These are phyloP conservation scores for Glandiceps talaboti DNA, from an alignment of 53 echinoderm and acorn worm genomes.

Conservation along the genomic window DNA sequence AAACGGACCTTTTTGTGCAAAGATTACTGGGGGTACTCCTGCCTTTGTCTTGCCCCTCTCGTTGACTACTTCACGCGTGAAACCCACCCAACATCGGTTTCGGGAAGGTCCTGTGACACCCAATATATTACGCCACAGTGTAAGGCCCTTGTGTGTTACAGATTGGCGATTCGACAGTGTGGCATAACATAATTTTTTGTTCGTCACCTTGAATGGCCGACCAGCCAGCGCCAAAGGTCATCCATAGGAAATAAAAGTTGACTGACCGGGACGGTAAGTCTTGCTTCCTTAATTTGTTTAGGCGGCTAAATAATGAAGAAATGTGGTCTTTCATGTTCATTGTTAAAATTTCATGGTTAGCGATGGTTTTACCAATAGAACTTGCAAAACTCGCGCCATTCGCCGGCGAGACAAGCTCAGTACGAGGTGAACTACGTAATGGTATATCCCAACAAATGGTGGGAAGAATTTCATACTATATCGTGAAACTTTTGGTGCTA, in stretches of 20 bases:
- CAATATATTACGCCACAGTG: not conserved
- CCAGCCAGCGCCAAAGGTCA: slow-evolving; percentile 42
- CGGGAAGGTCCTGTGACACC: not conserved
- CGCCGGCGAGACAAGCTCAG: not conserved
- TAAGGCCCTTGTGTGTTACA: not conserved
- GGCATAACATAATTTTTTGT: slow-evolving; percentile 22
- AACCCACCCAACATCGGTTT: slow-evolving; percentile 1
- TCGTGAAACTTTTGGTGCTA: too few species aligned
- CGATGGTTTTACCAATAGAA: not conserved
- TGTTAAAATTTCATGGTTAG: not conserved
- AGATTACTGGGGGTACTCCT: not conserved
- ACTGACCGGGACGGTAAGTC: not conserved
- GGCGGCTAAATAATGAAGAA: not conserved
- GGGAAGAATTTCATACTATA: not conserved
- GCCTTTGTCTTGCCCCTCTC: too few species aligned
- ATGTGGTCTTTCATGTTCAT: too few species aligned
- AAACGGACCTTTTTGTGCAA: slow-evolving; percentile 59
- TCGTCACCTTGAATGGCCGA: slow-evolving; percentile 11
- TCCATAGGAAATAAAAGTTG: not conserved
- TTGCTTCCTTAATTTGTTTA: not conserved
- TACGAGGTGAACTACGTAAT: not conserved
- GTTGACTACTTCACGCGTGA: not conserved
- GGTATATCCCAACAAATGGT: not conserved
- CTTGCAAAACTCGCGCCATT: slow-evolving; percentile 1
- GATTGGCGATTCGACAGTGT: not conserved